Conservation (phyloP, 35 echinoderm and acorn worm genomes). For the Ophiothrix spiculata region DNA sequence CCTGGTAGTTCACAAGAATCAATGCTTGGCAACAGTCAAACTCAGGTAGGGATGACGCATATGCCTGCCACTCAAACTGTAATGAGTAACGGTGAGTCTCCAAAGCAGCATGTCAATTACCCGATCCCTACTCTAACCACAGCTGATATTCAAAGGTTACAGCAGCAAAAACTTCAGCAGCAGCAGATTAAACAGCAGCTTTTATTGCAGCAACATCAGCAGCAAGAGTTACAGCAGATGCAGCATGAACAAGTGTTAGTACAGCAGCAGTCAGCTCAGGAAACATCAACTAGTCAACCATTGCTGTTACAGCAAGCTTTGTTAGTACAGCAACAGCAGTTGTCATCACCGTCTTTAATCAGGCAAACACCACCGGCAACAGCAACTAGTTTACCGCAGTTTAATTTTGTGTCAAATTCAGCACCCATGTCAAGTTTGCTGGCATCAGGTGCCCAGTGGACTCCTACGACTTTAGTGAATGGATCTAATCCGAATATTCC, state of each 20-base stretch:
- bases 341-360: no score
- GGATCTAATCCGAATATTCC: no score
- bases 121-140: neutral
- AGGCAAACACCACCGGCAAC: no score
- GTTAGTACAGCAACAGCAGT: neutral
- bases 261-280: neutral
- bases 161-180: conserved; percentile 44
- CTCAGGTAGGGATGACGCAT: no score
- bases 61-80: no score
- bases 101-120: neutral
- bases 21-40: no score
- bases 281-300: neutral
- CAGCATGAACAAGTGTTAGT: conserved; percentile 9
- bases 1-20: no score
- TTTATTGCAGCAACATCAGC: conserved; percentile 37
- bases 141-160: conserved; percentile 9
- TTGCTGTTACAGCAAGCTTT: conserved; percentile 4
- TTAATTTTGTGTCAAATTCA: no score
- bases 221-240: conserved; percentile 36
- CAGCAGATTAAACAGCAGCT: conserved; percentile 32
- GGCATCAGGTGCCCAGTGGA: no score
- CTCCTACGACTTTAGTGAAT: no score
- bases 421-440: no score
- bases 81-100: neutral
- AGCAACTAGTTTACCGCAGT: no score